Conservation (phyloP, 2,888 invertebrate species). For the Anoplius nigerrimus region DNA sequence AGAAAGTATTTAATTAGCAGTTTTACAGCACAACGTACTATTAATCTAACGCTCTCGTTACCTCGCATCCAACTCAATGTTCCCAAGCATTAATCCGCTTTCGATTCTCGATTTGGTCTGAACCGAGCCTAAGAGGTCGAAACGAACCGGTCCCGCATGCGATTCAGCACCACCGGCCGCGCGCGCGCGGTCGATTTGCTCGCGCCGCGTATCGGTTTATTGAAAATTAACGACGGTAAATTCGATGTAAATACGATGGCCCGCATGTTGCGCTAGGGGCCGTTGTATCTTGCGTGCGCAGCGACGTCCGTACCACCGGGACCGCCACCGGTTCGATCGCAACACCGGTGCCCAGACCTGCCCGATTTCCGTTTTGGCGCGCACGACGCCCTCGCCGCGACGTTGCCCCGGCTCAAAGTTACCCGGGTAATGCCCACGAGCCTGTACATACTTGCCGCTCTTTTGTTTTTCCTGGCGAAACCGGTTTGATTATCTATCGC, state of each 20-base stretch:
- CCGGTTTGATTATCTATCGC: slow-evolving; percentile 8
- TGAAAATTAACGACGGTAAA: slow-evolving; percentile 70
- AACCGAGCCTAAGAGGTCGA: slow-evolving; percentile 26
- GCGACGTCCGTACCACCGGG: slow-evolving; percentile 19
- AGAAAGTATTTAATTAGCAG: too few relatives aligned
- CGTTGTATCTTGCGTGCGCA: slow-evolving; percentile 3
- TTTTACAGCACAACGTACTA: too few relatives aligned
- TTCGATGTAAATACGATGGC: slow-evolving; percentile 65
- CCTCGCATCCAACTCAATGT: too few relatives aligned
- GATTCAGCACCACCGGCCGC: slow-evolving; percentile 22
- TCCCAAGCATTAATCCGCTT: too few relatives aligned
- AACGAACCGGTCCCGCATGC: slow-evolving; percentile 64
- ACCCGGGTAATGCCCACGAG: neutral
- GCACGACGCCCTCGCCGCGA: neutral
- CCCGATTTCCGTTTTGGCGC: neutral
- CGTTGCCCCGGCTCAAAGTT: too few relatives aligned
- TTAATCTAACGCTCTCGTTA: too few relatives aligned
- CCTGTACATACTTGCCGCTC: too few relatives aligned
- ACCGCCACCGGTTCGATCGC: slow-evolving; percentile 23
- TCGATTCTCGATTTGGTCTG: too few relatives aligned
- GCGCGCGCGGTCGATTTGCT: slow-evolving; percentile 44
- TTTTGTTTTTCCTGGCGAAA: neutral
- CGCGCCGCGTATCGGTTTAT: slow-evolving; percentile 62
- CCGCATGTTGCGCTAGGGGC: slow-evolving; percentile 21
- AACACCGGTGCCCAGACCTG: neutral